These are phyloP conservation scores for Chiloscyllium punctatum DNA, from an alignment of 2,797 vertebrate genomes.

Conservation along the genomic window DNA sequence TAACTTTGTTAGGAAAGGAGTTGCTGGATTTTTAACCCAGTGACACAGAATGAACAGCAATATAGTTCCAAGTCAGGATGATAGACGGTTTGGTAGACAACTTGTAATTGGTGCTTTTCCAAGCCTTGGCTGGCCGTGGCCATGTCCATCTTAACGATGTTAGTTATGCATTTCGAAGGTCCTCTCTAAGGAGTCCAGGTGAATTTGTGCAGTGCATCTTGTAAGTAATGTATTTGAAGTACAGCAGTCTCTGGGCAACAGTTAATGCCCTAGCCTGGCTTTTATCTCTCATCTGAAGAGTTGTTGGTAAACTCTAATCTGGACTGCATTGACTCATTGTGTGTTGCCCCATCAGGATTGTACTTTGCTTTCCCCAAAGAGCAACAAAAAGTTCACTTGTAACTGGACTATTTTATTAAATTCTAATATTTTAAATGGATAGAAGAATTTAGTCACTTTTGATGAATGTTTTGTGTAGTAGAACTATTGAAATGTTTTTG, in stretches of 20 bases:
- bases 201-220: too few relatives aligned
- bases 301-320: background rate
- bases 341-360: background rate
- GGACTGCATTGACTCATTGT: background rate
- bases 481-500: background rate
- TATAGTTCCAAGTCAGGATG: too few relatives aligned
- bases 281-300: background rate
- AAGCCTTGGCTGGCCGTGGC: too few relatives aligned
- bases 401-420: background rate
- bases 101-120: too few relatives aligned
- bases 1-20: too few relatives aligned
- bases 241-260: background rate
- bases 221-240: background rate
- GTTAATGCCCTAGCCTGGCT: background rate
- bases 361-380: background rate
- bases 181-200: too few relatives aligned
- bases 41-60: too few relatives aligned
- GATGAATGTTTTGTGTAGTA: background rate
- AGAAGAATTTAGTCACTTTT: background rate
- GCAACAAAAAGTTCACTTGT: background rate
- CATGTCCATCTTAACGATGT: too few relatives aligned
- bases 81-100: too few relatives aligned
- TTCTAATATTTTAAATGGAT: background rate
- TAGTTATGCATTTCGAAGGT: too few relatives aligned
- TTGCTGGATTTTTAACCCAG: too few relatives aligned